phyloP scores from a whole-genome alignment of 2,888 invertebrate species.

The Gymnosoma rotundatum region DNA sequence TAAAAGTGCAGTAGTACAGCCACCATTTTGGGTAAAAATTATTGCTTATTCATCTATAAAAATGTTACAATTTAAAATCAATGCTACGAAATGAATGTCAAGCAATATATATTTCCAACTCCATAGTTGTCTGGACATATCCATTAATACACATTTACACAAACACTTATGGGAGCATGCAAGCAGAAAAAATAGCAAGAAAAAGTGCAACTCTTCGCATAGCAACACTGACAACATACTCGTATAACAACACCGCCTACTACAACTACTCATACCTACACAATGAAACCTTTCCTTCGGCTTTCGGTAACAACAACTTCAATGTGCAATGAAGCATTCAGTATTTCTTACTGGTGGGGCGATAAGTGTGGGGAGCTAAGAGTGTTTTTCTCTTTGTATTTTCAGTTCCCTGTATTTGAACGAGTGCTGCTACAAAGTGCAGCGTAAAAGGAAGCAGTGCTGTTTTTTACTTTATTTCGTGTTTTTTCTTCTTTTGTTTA shows the following conservation, averaged over 20 bases:
- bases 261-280: conserved; percentile 10
- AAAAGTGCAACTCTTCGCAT: not conserved
- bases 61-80: conserved; percentile 73
- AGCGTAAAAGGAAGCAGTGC: conserved; percentile 14
- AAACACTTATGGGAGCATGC: conserved; percentile 5
- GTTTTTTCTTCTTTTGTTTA: conserved; percentile 30
- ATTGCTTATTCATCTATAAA: conserved; percentile 70
- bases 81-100: conserved; percentile 73
- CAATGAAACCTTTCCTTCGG: conserved; percentile 25
- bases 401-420: conserved; percentile 6
- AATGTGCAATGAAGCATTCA: conserved; percentile 51
- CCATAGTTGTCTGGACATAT: conserved; percentile 49
- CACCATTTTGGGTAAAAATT: conserved; percentile 67
- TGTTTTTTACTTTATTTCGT: conserved; percentile 24
- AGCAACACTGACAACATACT: conserved; percentile 45
- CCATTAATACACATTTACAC: conserved; percentile 17
- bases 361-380: not conserved
- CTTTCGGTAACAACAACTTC: conserved; percentile 16
- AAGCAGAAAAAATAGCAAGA: too few relatives aligned
- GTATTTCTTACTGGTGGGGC: conserved; percentile 35
- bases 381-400: not conserved
- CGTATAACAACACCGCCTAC: not conserved
- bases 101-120: conserved; percentile 70
- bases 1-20: conserved; percentile 41
- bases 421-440: conserved; percentile 56